Evolutionary conservation across 1,140 invertebrate genomes (phyloP).

Genomic region (Nephotettix cincticeps): DNA sequence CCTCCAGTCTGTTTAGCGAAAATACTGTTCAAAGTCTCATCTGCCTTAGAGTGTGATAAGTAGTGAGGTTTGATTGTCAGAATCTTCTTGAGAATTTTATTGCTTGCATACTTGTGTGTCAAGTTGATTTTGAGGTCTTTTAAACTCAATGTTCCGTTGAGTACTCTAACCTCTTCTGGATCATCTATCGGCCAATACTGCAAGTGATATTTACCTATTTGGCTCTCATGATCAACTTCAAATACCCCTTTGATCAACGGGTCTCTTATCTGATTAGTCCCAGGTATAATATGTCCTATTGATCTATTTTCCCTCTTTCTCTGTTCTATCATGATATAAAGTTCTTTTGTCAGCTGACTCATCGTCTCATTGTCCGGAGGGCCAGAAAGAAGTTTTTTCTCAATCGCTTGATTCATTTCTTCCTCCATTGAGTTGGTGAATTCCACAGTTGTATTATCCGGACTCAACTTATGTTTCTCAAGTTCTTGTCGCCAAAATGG

Average conservation of each 20-base stretch:
- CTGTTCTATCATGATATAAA: background rate
- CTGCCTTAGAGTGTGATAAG: background rate
- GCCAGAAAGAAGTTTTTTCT: background rate
- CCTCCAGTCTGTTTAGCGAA: background rate
- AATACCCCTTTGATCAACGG: background rate
- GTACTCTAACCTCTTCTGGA: background rate
- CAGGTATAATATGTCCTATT: background rate
- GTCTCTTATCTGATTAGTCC: background rate
- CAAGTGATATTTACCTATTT: background rate
- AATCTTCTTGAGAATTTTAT: background rate
- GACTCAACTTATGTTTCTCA: background rate
- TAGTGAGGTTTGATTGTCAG: background rate
- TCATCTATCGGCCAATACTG: background rate
- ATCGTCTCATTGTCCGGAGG: background rate
- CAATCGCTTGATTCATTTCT: background rate
- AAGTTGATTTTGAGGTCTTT: background rate
- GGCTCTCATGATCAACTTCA: background rate
- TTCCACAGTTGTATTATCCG: slow-evolving; percentile 1
- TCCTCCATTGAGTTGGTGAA: background rate
- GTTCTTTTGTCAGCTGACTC: background rate
- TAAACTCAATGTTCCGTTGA: background rate
- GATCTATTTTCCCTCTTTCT: background rate
- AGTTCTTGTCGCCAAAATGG: background rate
- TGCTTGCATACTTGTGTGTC: background rate
- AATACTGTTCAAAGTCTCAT: background rate